Evolutionary conservation across 2,888 invertebrate species (phyloP), one percentile per base, ranked within the genome.

Genomic region (Margaritifera margaritifera): DNA sequence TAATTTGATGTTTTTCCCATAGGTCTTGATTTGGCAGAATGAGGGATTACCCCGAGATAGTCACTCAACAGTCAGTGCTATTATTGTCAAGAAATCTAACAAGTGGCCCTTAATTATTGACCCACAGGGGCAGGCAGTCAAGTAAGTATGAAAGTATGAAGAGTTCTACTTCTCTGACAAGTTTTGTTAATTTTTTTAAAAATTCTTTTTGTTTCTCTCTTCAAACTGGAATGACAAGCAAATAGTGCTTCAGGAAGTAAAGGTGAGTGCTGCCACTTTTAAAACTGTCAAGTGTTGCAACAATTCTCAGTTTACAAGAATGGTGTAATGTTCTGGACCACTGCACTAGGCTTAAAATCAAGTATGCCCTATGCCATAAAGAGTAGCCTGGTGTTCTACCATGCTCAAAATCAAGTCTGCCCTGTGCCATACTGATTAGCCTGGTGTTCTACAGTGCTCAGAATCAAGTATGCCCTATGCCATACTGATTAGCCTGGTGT

Each of bases 31-130:
- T 59, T 90, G 89, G 89, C 87, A 89, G 67, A 89, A 86, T 74
- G 83, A 87, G 74, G 88, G 89, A 6, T 77, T 90, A 22, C 89
- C 89, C 11, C 75, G 84, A 57, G 89, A 89, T 69, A 83, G 79
- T n/a, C 86, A 87, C 67, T 88, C 87, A 31, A 87, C 86, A 58
- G 89, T 89, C 70, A 90, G 89, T 80, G 89, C 89, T 27, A 82
- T 89, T 54, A 86, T 89, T 72, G 81, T 90, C 67, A 87, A 86
- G 74, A 85, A 85, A 59, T 84, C 87, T 63, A 81, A 84, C 64
- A 87, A 87, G 71, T 90, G 89, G 89, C 88, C 89, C 5, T 82
- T 90, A 20, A 79, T 90, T 50, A 89, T 90, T 64, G 90, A 90
- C 71, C 90, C 90, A 1, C 89, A 90, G 72, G 86, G 88, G 25